A percentile compares a stretch with the other conserved stretches of the same genome.
Conservation (phyloP, 2,113 vertebrate genomes). For the Scophthalmus maximus region DNA sequence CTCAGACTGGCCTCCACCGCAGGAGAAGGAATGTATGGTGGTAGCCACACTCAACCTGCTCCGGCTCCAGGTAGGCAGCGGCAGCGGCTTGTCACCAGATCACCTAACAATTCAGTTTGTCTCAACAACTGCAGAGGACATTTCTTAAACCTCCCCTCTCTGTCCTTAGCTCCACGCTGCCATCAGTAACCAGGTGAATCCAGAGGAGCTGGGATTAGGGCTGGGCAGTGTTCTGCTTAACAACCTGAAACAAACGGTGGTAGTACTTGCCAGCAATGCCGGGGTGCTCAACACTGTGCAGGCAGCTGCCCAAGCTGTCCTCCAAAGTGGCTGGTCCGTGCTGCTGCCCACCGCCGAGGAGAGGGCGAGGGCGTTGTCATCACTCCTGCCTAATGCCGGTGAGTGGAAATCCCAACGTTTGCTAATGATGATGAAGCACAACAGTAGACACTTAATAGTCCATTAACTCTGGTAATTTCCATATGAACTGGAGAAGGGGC, state of each 20-base stretch:
- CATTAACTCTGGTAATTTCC: neutral
- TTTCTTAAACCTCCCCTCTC: neutral
- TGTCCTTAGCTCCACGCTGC: conserved; percentile 92
- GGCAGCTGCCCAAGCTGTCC: conserved; percentile 92
- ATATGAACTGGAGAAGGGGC: neutral
- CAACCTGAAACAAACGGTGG: conserved; percentile 96
- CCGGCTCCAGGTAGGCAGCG: conserved; percentile 88
- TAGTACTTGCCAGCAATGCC: conserved; percentile 93
- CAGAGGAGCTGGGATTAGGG: conserved; percentile 92
- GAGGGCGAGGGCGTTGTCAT: conserved; percentile 92
- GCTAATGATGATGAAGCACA: neutral
- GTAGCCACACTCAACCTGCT: conserved; percentile 94
- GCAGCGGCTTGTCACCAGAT: neutral
- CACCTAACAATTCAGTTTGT: neutral
- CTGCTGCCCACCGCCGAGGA: conserved; percentile 96
- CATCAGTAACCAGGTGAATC: conserved; percentile 97
- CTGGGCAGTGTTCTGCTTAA: conserved; percentile 93
- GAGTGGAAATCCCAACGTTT: conserved; percentile 27
- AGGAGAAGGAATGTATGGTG: conserved; percentile 98
- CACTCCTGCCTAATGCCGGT: conserved; percentile 94
- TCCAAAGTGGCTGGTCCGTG: conserved; percentile 98
- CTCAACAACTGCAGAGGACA: neutral
- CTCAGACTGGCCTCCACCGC: conserved; percentile 96
- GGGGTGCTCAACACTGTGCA: conserved; percentile 95
- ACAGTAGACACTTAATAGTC: neutral